These are phyloP conservation scores for Leucopsar rothschildi DNA, from an alignment of 2,113 vertebrate species.

Conservation along the genomic window DNA sequence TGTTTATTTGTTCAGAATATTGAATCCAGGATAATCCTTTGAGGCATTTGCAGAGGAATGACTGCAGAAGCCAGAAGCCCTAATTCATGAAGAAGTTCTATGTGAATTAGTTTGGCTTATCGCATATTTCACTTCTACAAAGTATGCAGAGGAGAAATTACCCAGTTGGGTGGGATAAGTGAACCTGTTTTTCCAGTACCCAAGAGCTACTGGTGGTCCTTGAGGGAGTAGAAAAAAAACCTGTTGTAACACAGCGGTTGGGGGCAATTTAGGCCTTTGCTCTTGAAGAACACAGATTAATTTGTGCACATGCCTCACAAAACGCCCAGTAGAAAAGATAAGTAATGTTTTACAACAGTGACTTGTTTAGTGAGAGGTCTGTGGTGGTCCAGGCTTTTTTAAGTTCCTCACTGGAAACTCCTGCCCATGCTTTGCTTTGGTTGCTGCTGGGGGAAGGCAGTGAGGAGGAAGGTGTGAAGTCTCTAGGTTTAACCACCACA, in stretches of 20 bases:
- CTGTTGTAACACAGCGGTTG: not conserved
- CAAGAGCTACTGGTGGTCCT: not conserved
- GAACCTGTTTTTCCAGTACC: constrained; percentile 1
- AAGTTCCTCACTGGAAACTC: not conserved
- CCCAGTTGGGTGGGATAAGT: not conserved
- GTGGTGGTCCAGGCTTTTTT: not conserved
- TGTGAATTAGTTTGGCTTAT: not conserved
- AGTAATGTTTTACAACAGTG: not conserved
- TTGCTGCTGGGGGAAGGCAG: not conserved
- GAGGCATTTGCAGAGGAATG: constrained; percentile 58
- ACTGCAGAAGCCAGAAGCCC: constrained; percentile 1
- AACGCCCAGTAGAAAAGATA: not conserved
- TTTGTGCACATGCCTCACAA: not conserved
- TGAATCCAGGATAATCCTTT: constrained; percentile 56
- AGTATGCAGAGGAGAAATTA: not conserved
- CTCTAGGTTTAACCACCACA: not conserved
- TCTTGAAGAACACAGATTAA: not conserved
- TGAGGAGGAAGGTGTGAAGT: not conserved
- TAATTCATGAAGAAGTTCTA: not conserved
- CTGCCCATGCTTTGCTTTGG: not conserved
- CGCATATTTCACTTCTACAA: constrained; percentile 33
- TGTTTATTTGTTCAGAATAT: constrained; percentile 37
- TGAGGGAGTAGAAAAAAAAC: not conserved
- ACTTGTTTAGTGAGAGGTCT: not conserved
- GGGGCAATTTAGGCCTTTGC: not conserved